Conservation (phyloP, 2,797 vertebrate genomes). For the Tokudaia muenninki region DNA sequence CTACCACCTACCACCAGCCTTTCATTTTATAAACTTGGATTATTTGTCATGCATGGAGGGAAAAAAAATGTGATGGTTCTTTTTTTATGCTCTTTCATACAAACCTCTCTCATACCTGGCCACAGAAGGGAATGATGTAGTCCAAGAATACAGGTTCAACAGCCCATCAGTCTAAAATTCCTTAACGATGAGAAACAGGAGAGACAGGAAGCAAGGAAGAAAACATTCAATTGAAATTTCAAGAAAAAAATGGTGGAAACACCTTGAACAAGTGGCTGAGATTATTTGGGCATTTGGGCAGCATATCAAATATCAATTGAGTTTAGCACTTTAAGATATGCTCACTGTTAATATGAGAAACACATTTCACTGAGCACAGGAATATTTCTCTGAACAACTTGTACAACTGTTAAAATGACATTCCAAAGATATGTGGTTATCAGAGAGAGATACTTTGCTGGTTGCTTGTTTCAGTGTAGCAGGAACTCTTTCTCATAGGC, state of each 20-base stretch:
- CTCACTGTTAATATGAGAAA: not conserved
- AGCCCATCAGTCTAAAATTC: slow-evolving; percentile 44
- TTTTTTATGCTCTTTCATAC: slow-evolving; percentile 55
- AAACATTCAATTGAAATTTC: not conserved
- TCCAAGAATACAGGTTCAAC: slow-evolving; percentile 11
- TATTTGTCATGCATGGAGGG: not conserved
- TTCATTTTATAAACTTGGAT: not conserved
- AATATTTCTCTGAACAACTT: not conserved
- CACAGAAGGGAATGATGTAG: not conserved
- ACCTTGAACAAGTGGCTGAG: not conserved
- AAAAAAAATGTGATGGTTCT: slow-evolving; percentile 44
- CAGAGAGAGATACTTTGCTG: not conserved
- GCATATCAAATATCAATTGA: not conserved
- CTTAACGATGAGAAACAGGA: slow-evolving; percentile 36
- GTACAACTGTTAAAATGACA: not conserved
- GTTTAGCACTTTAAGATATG: slow-evolving; percentile 44
- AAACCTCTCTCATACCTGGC: slow-evolving; percentile 61
- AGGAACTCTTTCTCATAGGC: not conserved
- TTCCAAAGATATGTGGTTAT: not conserved
- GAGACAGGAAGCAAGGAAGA: not conserved
- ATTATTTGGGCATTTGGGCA: slow-evolving; percentile 26
- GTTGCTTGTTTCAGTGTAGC: not conserved
- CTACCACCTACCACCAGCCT: not conserved
- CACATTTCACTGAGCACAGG: not conserved
- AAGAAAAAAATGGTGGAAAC: not conserved